Evolutionary conservation across 2,797 vertebrate genomes (phyloP).

Genomic region (Spheniscus humboldti): DNA sequence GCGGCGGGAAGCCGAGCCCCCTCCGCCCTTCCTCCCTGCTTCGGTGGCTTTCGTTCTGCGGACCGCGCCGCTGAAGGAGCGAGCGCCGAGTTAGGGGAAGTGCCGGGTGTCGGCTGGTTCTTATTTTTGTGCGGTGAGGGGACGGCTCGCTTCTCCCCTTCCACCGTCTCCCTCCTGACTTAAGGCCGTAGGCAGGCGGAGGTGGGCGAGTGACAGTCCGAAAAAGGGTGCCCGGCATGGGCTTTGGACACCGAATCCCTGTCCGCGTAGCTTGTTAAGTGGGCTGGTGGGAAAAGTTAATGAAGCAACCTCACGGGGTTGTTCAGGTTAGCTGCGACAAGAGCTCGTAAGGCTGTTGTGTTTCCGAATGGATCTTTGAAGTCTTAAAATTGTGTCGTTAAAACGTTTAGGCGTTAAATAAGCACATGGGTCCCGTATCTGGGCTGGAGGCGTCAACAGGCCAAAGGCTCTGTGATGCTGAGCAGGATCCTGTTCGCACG

Average conservation of each 20-base stretch:
- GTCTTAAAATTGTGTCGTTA: accelerated
- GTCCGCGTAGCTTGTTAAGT: neutral
- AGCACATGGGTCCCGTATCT: accelerated
- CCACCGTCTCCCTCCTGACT: too few species aligned
- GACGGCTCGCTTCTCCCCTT: too few species aligned
- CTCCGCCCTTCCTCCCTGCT: neutral
- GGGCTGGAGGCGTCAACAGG: accelerated
- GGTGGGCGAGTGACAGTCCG: too few species aligned
- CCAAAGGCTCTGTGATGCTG: neutral
- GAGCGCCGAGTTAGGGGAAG: neutral
- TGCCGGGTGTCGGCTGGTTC: too few species aligned
- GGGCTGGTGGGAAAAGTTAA: neutral
- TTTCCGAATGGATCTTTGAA: accelerated
- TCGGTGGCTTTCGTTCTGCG: too few species aligned
- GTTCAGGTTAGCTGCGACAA: accelerated
- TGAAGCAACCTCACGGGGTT: accelerated
- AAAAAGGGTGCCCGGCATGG: too few species aligned
- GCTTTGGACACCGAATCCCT: neutral
- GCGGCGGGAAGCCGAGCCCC: too few species aligned
- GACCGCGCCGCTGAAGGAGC: neutral
- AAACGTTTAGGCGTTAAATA: accelerated
- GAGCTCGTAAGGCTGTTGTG: accelerated
- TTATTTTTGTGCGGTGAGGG: too few species aligned
- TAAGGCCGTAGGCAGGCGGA: too few species aligned
- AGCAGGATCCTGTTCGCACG: accelerated